Percentiles rank a stretch among this genome's conserved stretches.
Conservation (phyloP, 2,113 vertebrate species). For the Psittacula cyanocephala region DNA sequence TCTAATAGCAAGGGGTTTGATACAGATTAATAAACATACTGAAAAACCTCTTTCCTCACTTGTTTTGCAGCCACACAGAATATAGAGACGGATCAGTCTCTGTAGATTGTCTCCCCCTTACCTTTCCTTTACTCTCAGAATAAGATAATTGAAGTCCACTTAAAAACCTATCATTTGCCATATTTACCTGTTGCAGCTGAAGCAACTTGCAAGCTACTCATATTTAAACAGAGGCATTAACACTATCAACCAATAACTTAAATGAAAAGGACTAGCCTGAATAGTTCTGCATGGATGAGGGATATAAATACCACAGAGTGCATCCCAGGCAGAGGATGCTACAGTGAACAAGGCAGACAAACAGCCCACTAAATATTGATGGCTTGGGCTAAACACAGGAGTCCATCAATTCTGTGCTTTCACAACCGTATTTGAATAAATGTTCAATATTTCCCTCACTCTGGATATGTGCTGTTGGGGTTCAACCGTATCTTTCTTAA, state of each 20-base stretch:
- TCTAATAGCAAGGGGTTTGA: neutral
- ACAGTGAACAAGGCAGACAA: accelerated
- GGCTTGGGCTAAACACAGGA: neutral
- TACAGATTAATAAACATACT: neutral
- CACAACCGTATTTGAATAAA: neutral
- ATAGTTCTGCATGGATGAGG: neutral
- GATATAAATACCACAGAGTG: neutral
- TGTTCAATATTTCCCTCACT: neutral
- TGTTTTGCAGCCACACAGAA: neutral
- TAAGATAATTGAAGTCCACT: neutral
- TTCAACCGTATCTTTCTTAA: neutral
- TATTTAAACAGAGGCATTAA: neutral
- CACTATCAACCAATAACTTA: neutral
- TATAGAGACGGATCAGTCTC: neutral
- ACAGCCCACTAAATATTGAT: neutral
- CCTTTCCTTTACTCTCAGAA: neutral
- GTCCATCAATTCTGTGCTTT: neutral
- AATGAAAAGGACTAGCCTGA: neutral
- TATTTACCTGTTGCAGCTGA: neutral
- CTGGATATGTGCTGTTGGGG: neutral
- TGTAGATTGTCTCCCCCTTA: neutral
- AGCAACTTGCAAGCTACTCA: neutral
- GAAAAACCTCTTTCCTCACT: neutral
- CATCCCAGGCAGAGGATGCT: neutral
- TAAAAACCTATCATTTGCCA: neutral